Percentiles rank a stretch among this genome's conserved stretches.
These are phyloP conservation scores for Clarias macrocephalus DNA, from an alignment of 2,113 vertebrate genomes.

Conservation along the genomic window DNA sequence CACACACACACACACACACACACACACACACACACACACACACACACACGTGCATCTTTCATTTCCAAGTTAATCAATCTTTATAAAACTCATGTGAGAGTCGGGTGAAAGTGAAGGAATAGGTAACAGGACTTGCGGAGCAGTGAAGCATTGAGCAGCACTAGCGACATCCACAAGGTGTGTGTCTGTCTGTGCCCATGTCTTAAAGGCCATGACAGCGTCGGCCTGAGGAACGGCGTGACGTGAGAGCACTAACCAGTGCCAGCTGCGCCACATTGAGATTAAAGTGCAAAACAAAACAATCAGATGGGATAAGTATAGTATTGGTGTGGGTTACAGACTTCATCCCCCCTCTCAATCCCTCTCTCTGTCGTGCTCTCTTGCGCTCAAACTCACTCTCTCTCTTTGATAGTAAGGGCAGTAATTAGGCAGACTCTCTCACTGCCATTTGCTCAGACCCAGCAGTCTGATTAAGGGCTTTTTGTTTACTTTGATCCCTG, in stretches of 20 bases:
- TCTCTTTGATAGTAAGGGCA: slow-evolving; percentile 66
- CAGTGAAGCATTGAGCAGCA: slow-evolving; percentile 39
- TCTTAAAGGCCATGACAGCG: slow-evolving; percentile 45
- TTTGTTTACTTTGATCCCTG: slow-evolving; percentile 69
- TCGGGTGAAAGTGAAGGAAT: background rate
- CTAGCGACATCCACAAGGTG: slow-evolving; percentile 42
- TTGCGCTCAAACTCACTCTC: slow-evolving; percentile 14
- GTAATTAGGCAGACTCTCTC: slow-evolving; percentile 63
- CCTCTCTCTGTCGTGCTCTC: slow-evolving; percentile 55
- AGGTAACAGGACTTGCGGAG: background rate
- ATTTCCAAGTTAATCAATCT: slow-evolving; percentile 16
- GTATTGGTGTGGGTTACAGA: slow-evolving; percentile 73
- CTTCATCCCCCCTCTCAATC: slow-evolving; percentile 47
- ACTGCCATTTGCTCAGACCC: slow-evolving; percentile 61
- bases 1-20: slow-evolving; percentile 16
- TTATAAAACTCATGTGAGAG: background rate
- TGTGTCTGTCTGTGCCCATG: slow-evolving; percentile 14
- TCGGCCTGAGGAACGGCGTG: slow-evolving; percentile 65
- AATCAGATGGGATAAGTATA: slow-evolving; percentile 77
- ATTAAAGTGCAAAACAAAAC: slow-evolving; percentile 74
- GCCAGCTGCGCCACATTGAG: slow-evolving; percentile 78
- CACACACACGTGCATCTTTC: slow-evolving; percentile 7
- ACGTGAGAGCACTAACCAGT: slow-evolving; percentile 75
- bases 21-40: slow-evolving; percentile 5
- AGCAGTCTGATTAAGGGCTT: slow-evolving; percentile 66